Evolutionary conservation across 2,113 vertebrate species (phyloP).

Genomic region (Mesitornis unicolor): DNA sequence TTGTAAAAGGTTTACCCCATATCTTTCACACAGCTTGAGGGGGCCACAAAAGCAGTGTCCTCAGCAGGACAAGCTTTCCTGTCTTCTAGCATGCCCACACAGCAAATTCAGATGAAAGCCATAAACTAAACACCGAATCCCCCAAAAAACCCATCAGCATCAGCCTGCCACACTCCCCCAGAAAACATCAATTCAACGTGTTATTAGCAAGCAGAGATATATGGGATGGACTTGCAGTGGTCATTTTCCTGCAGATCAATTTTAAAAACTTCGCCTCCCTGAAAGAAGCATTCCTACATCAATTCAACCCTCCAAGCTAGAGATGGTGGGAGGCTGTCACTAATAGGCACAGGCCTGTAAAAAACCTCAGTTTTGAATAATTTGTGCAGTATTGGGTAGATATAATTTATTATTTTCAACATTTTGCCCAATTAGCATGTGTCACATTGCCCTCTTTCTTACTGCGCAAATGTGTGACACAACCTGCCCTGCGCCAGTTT

Average conservation of each 20-base stretch:
- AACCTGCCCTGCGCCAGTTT: neutral
- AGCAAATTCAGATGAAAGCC: neutral
- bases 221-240: neutral
- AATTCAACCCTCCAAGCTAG: neutral
- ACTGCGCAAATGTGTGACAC: neutral
- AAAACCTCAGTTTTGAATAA: neutral
- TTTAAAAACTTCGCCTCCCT: neutral
- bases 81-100: neutral
- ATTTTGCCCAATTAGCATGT: neutral
- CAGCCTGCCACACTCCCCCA: accelerated
- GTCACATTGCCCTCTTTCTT: neutral
- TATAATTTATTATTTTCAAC: neutral
- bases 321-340: neutral
- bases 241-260: neutral
- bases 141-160: too few relatives aligned
- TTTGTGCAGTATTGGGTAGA: neutral
- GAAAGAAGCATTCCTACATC: neutral
- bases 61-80: neutral
- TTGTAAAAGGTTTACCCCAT: neutral
- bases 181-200: neutral
- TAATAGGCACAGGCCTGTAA: neutral
- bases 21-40: neutral
- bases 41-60: neutral
- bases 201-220: neutral
- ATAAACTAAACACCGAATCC: neutral